Percentiles rank a stretch among this genome's conserved stretches.
phyloP scores from a whole-genome alignment of 2,113 vertebrate species.

The Zapornia atra region DNA sequence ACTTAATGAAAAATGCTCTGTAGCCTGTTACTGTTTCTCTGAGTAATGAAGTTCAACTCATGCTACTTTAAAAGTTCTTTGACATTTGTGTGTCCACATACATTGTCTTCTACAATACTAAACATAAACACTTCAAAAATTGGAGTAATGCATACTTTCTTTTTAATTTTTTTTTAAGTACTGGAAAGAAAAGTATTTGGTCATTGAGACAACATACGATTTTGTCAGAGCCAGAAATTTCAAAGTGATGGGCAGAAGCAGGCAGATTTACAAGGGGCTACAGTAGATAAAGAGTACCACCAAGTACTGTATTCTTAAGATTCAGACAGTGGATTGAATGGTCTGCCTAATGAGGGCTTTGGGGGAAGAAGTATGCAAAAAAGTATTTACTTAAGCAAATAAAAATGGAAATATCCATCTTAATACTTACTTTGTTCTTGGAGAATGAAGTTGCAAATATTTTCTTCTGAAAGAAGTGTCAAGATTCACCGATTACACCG shows the following conservation, averaged over 20 bases:
- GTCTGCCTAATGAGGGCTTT: neutral
- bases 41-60: neutral
- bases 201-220: neutral
- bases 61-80: neutral
- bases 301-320: neutral
- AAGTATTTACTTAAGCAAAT: neutral
- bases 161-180: neutral
- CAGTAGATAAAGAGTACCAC: neutral
- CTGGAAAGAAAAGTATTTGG: neutral
- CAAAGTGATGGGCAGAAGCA: neutral
- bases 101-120: neutral
- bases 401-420: neutral
- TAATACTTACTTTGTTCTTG: conserved; percentile 10
- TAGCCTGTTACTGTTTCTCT: neutral
- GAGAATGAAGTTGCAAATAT: neutral
- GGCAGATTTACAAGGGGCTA: neutral
- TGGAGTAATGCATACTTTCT: neutral
- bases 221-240: neutral
- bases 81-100: neutral
- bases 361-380: neutral
- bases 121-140: neutral
- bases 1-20: neutral
- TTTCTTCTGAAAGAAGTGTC: neutral
- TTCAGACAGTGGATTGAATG: neutral
- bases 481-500: neutral